Percentiles rank a stretch among this genome's conserved stretches.
These are phyloP conservation scores for Acleris literana DNA, from an alignment of 2,888 invertebrate species.

Conservation along the genomic window DNA sequence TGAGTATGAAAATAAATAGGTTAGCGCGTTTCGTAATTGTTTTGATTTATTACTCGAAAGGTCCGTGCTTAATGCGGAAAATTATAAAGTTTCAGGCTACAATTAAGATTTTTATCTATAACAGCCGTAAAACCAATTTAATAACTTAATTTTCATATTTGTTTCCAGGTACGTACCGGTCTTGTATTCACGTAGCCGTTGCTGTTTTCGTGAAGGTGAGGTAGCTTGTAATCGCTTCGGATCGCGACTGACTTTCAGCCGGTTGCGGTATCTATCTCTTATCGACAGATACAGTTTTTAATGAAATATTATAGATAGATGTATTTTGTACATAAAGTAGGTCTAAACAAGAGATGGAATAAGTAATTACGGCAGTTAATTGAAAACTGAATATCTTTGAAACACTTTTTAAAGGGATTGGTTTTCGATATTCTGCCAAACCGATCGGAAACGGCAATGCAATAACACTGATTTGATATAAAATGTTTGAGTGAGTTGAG, in stretches of 20 bases:
- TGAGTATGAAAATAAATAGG: slow-evolving; percentile 70
- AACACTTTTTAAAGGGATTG: background rate
- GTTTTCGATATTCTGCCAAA: slow-evolving; percentile 22
- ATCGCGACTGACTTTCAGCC: no score
- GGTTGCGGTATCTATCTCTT: no score
- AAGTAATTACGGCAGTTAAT: background rate
- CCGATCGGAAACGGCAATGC: slow-evolving; percentile 36
- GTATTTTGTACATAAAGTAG: background rate
- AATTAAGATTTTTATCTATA: slow-evolving; percentile 5
- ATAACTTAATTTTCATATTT: slow-evolving; percentile 17
- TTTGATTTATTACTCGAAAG: slow-evolving; percentile 21
- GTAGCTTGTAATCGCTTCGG: no score
- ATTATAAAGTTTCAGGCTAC: slow-evolving; percentile 14
- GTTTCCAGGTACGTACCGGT: slow-evolving; percentile 39
- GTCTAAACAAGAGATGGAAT: no score
- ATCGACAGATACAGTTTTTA: background rate
- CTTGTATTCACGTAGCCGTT: background rate
- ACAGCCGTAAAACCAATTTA: slow-evolving; percentile 9
- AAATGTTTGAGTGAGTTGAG: slow-evolving; percentile 41
- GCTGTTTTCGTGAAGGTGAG: slow-evolving; percentile 11
- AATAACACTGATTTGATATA: slow-evolving; percentile 40
- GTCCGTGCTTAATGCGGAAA: slow-evolving; percentile 17
- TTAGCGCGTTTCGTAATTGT: slow-evolving; percentile 38
- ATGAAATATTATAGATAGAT: background rate
- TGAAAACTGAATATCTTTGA: background rate